Conservation (phyloP, 2,888 invertebrate genomes). For the Petrophora chlorosata region DNA sequence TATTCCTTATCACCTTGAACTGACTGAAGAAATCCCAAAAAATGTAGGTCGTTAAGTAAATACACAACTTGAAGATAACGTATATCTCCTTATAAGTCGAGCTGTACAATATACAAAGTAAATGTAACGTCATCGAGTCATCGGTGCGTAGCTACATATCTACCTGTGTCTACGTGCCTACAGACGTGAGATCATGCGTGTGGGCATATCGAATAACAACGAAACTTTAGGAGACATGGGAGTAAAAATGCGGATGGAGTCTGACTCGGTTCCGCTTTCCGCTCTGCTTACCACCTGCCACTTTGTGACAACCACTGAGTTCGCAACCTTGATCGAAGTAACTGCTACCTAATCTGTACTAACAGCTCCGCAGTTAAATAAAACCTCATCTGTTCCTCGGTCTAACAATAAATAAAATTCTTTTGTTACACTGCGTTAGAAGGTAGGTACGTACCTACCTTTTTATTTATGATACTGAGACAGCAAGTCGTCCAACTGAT, state of each 20-base stretch:
- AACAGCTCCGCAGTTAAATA: neutral
- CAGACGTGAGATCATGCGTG: conserved; percentile 47
- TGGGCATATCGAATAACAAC: conserved; percentile 58
- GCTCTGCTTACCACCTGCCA: conserved; percentile 54
- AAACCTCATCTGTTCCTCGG: neutral
- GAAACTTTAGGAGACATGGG: conserved; percentile 64
- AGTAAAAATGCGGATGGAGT: conserved; percentile 58
- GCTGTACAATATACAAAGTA: conserved; percentile 6
- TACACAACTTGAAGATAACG: conserved; percentile 2
- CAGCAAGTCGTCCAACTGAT: no score
- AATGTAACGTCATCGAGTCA: conserved; percentile 9
- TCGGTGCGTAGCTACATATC: conserved; percentile 4
- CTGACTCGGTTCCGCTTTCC: conserved; percentile 54
- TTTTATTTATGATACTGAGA: no score
- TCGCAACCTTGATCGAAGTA: conserved; percentile 15
- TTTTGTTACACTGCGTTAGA: neutral
- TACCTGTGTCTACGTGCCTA: neutral
- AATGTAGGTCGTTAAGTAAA: conserved; percentile 17
- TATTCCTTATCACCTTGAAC: conserved; percentile 11
- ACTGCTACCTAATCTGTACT: neutral
- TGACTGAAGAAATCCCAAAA: conserved; percentile 15
- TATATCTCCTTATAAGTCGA: conserved; percentile 18
- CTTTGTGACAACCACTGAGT: conserved; percentile 35
- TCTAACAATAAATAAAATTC: neutral
- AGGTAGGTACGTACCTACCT: no score